Conservation (phyloP, 2,888 invertebrate genomes). For the Drosophila prolongata region DNA sequence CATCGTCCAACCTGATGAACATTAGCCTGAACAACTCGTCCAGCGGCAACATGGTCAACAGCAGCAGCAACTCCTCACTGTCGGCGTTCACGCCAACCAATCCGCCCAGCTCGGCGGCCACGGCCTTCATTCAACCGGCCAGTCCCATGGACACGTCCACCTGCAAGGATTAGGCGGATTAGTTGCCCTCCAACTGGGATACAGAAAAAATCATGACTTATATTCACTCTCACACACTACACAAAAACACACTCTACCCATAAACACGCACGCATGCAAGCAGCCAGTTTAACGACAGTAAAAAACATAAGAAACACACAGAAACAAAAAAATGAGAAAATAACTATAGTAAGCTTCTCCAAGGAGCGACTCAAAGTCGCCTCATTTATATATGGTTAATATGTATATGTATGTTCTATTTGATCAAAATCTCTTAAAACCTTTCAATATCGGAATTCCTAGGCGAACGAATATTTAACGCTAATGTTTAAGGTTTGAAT, state of each 20-base stretch:
- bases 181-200: constrained; percentile 16
- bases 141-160: constrained; percentile 91
- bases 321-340: constrained; percentile 50
- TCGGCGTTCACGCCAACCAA: constrained; percentile 83
- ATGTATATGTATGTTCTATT: constrained; percentile 61
- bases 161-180: constrained; percentile 86
- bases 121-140: constrained; percentile 86
- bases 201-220: constrained; percentile 41
- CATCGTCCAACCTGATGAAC: constrained; percentile 80
- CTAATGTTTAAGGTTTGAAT: constrained; percentile 56
- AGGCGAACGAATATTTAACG: constrained; percentile 64
- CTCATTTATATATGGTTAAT: constrained; percentile 75
- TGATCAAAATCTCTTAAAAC: constrained; percentile 51
- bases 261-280: constrained; percentile 36
- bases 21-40: constrained; percentile 82
- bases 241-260: constrained; percentile 34
- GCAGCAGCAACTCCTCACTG: constrained; percentile 80
- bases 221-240: constrained; percentile 34
- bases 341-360: constrained; percentile 66
- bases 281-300: constrained; percentile 58
- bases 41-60: constrained; percentile 80
- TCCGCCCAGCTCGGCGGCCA: constrained; percentile 71
- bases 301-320: constrained; percentile 31
- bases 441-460: constrained; percentile 62
- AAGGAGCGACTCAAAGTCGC: constrained; percentile 71